Percentiles rank a stretch among this genome's conserved stretches.
Evolutionary conservation across 2,888 invertebrate genomes (phyloP).

Genomic region (Tetropium fuscum): DNA sequence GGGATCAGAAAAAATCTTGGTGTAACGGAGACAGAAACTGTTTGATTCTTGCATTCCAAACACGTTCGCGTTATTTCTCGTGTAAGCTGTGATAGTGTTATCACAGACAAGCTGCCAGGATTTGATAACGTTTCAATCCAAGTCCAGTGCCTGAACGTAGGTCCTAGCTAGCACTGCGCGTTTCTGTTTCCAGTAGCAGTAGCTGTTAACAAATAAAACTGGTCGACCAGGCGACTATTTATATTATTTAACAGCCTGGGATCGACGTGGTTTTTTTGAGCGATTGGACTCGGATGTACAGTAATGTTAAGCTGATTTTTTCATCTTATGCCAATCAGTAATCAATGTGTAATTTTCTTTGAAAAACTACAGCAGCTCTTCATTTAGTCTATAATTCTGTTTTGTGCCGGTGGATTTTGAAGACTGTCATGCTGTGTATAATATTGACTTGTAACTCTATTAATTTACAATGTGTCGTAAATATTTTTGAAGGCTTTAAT

Average conservation of each 20-base stretch:
- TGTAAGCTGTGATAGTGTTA: conserved; percentile 47
- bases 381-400: background rate
- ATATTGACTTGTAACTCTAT: no score
- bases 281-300: conserved; percentile 50
- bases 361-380: conserved; percentile 41
- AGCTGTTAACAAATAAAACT: conserved; percentile 61
- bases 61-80: conserved; percentile 59
- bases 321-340: conserved; percentile 55
- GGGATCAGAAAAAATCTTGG: conserved; percentile 28
- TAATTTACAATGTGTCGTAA: no score
- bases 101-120: conserved; percentile 41
- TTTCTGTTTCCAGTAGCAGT: conserved; percentile 60
- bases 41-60: conserved; percentile 57
- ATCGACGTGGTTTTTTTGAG: conserved; percentile 40
- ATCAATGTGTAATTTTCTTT: conserved; percentile 57
- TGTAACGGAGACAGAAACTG: conserved; percentile 47
- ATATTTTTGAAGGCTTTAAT: no score
- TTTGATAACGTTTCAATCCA: conserved; percentile 21
- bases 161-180: conserved; percentile 48
- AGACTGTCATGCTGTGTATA: no score
- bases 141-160: conserved; percentile 17
- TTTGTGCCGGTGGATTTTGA: no score
- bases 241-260: conserved; percentile 36
- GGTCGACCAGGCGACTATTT: conserved; percentile 54
- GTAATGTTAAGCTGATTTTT: conserved; percentile 55